A percentile compares a stretch with the other conserved stretches of the same genome.
Conservation (phyloP, 2,888 invertebrate genomes). For the Meta bourneti region DNA sequence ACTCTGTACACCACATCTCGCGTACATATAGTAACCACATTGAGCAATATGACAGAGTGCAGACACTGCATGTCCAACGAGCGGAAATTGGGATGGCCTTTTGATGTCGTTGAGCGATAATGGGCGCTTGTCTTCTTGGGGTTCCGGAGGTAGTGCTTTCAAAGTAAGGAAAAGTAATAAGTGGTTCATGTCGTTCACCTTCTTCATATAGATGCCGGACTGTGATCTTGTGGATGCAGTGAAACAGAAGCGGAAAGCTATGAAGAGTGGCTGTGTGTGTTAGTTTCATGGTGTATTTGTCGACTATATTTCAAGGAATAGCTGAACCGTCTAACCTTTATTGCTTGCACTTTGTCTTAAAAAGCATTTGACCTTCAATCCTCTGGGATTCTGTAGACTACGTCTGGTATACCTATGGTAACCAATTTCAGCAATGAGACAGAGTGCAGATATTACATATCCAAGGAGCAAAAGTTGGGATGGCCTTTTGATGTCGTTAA, state of each 20-base stretch:
- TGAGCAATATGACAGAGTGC: background rate
- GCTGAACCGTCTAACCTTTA: too few relatives aligned
- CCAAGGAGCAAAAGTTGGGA: background rate
- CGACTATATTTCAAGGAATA: too few relatives aligned
- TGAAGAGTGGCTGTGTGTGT: background rate
- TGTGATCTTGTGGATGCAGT: constrained; percentile 30
- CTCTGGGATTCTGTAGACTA: too few relatives aligned
- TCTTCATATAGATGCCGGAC: constrained; percentile 8
- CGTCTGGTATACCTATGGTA: too few relatives aligned
- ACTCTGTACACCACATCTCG: too few relatives aligned
- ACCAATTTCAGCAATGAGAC: constrained; percentile 11
- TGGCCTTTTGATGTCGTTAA: constrained; percentile 6
- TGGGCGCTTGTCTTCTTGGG: background rate
- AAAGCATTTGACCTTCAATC: too few relatives aligned
- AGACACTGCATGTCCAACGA: background rate
- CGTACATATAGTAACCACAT: background rate
- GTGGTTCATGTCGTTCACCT: background rate
- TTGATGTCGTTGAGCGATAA: constrained; percentile 8
- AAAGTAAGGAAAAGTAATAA: background rate
- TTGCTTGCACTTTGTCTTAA: too few relatives aligned
- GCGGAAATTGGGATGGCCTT: background rate
- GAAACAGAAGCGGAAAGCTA: background rate
- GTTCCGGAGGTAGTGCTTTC: background rate
- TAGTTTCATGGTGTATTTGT: too few relatives aligned
- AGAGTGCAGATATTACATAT: background rate